Conservation (phyloP, 2,797 vertebrate species). For the Arrhamphus sclerolepis region DNA sequence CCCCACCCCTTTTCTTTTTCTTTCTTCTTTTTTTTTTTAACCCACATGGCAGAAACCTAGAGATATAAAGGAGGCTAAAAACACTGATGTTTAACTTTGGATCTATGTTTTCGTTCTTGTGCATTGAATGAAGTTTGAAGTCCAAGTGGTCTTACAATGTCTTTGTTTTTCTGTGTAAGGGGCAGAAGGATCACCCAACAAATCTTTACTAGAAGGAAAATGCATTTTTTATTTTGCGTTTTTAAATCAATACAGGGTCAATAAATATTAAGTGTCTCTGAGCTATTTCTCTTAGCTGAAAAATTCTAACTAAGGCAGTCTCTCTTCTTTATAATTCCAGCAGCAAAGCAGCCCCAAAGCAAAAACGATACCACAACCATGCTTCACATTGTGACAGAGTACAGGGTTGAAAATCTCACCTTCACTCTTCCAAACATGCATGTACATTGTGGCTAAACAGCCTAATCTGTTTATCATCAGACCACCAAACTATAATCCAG, state of each 20-base stretch:
- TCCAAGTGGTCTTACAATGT: not conserved
- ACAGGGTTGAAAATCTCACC: not conserved
- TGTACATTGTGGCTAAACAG: too few species aligned
- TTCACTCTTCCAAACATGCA: not conserved
- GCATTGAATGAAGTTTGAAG: not conserved
- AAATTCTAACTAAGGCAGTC: too few species aligned
- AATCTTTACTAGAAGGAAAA: not conserved
- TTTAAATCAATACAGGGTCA: too few species aligned
- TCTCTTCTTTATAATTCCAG: too few species aligned
- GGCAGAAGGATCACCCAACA: not conserved
- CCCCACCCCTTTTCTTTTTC: too few species aligned
- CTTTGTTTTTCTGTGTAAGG: not conserved
- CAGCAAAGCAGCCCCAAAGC: not conserved
- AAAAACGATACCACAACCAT: not conserved
- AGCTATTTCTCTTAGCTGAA: too few species aligned
- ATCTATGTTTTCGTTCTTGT: conserved; percentile 7
- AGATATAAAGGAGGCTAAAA: conserved; percentile 29
- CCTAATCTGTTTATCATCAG: too few species aligned
- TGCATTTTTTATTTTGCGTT: too few species aligned
- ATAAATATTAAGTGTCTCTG: too few species aligned
- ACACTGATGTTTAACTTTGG: conserved; percentile 18
- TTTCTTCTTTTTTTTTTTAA: too few species aligned
- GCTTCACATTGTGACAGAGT: not conserved
- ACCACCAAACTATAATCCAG: not conserved
- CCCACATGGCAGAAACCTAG: conserved; percentile 19